Evolutionary conservation across 2,888 invertebrate genomes (phyloP), one percentile per base, ranked within the genome.

Genomic region (Podabrus alpinus): DNA sequence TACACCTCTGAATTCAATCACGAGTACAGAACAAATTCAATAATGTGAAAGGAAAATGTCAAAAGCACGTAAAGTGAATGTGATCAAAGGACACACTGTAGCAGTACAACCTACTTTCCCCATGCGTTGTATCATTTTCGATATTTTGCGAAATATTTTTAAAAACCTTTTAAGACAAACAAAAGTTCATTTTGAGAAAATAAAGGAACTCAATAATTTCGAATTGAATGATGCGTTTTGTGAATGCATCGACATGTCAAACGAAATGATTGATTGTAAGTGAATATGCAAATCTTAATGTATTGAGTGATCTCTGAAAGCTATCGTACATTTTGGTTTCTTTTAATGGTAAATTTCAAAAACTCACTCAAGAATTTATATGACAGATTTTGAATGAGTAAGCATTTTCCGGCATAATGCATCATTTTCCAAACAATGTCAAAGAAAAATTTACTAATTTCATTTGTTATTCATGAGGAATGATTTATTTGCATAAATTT

Each of bases 221-320:
- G n/a, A 45, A 45, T 45, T 45, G 45, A 45, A 45, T 45, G 45
- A 45, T 45, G 45, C 68, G 68, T 66, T 21, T n/a, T 45, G 21
- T 68, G 71, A 19, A 69, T 72, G 72, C 72, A 75, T 59, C 72
- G 66, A 72, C 62, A 66, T 75, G 72, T 75, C 72, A 21, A 45
- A 72, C 7, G 45, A 71, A 75, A 76, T 76, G 76, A 76, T 76
- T 70, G 76, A 76, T 76, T 70, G 67, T 73, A 71, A 76, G 73
- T 73, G 76, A 71, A 76, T 76, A 71, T 76, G 72, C 69, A 73
- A 76, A 76, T 71, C 60, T 67, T 16, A 21, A 19, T 45, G 64
- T 73, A 76, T 73, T 61, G 70, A 71, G 59, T 66, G 70, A 76
- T 76, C 73, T 70, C 24, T 71, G 72, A 72, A 45, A 66, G 69